Percentiles rank a stretch among this genome's conserved stretches.
Conservation (phyloP, 2,888 invertebrate species). For the Protonemura montana region DNA sequence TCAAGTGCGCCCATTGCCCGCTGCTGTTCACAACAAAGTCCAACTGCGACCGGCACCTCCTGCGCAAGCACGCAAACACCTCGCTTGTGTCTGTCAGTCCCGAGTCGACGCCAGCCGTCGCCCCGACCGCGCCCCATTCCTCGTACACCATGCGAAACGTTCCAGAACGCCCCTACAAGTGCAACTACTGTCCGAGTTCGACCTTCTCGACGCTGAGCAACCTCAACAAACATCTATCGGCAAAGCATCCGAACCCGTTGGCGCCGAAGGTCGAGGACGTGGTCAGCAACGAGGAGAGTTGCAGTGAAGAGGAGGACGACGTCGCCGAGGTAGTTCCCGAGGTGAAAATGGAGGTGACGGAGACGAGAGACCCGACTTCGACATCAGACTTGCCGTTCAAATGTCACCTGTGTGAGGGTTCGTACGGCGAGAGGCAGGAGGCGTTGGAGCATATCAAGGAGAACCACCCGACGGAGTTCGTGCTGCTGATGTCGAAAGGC, state of each 20-base stretch:
- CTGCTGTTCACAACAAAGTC: conserved; percentile 96
- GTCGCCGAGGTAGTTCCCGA: background rate
- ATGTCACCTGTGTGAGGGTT: conserved; percentile 91
- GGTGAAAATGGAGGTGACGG: conserved; percentile 46
- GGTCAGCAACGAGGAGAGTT: conserved; percentile 33
- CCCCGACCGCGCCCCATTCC: conserved; percentile 55
- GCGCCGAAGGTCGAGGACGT: conserved; percentile 43
- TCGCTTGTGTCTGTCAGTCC: conserved; percentile 54
- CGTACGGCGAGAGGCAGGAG: conserved; percentile 79
- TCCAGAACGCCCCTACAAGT: conserved; percentile 80
- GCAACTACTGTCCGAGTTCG: conserved; percentile 81
- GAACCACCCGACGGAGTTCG: conserved; percentile 79
- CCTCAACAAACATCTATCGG: conserved; percentile 78
- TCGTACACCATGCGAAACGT: conserved; percentile 70
- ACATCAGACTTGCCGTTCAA: conserved; percentile 81
- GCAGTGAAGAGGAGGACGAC: conserved; percentile 22
- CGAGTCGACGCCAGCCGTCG: conserved; percentile 56
- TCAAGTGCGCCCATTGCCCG: conserved; percentile 92
- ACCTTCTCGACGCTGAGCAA: conserved; percentile 83
- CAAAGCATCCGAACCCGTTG: conserved; percentile 68
- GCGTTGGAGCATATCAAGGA: conserved; percentile 83
- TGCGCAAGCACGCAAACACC: conserved; percentile 74
- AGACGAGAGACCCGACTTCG: conserved; percentile 54
- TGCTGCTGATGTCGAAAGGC: conserved; percentile 82
- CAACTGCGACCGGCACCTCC: conserved; percentile 93